A percentile compares a stretch with the other conserved stretches of the same genome.
phyloP scores from a whole-genome alignment of 2,113 vertebrate genomes.

The Sylvilagus bachmani region DNA sequence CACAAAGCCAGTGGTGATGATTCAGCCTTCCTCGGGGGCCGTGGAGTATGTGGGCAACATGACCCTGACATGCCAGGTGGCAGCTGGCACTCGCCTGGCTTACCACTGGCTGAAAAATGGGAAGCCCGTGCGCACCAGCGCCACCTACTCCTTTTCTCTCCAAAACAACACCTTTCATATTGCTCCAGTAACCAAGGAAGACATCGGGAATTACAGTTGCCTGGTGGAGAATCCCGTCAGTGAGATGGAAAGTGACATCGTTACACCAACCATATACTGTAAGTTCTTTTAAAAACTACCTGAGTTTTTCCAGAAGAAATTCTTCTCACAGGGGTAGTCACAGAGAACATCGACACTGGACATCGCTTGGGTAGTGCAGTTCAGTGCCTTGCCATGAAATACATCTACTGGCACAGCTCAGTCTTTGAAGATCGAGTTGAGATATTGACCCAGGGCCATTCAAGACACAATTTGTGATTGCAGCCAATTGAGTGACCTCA shows the following conservation, averaged over 20 bases:
- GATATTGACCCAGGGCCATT: neutral
- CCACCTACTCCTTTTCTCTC: slow-evolving; percentile 85
- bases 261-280: slow-evolving; percentile 91
- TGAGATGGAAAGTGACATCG: slow-evolving; percentile 87
- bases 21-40: slow-evolving; percentile 87
- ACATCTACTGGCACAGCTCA: neutral
- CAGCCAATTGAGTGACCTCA: neutral
- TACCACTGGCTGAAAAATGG: slow-evolving; percentile 91
- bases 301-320: neutral
- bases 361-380: neutral
- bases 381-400: neutral
- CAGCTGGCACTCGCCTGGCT: slow-evolving; percentile 86
- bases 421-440: slow-evolving; percentile 27
- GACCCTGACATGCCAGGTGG: slow-evolving; percentile 87
- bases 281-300: slow-evolving; percentile 76
- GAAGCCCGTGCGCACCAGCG: slow-evolving; percentile 73
- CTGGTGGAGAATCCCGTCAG: slow-evolving; percentile 89
- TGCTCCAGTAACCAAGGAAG: slow-evolving; percentile 89
- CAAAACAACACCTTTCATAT: slow-evolving; percentile 87
- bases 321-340: neutral
- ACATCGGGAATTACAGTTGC: slow-evolving; percentile 91
- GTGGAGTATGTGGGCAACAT: slow-evolving; percentile 89
- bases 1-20: slow-evolving; percentile 84
- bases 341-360: neutral
- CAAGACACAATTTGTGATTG: neutral